Conservation (phyloP, 2,113 vertebrate genomes). For the Leucoraja erinaceus region DNA sequence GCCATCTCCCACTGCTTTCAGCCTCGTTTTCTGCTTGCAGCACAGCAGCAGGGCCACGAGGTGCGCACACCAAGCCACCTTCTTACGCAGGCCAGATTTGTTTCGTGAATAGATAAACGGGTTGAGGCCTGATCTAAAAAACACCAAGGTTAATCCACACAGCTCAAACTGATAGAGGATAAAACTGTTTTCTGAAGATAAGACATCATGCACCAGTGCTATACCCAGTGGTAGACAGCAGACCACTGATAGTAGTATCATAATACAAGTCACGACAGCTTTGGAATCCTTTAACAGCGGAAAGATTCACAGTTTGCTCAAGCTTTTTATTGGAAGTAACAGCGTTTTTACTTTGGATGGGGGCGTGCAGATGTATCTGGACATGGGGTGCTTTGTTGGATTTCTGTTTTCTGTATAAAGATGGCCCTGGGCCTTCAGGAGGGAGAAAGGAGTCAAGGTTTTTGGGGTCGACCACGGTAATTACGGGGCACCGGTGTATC, state of each 20-base stretch:
- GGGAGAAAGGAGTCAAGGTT: slow-evolving; percentile 61
- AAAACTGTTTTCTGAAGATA: neutral
- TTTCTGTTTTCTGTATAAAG: slow-evolving; percentile 80
- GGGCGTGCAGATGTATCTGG: slow-evolving; percentile 62
- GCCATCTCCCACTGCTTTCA: slow-evolving; percentile 35
- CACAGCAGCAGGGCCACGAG: slow-evolving; percentile 20
- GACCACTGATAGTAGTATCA: slow-evolving; percentile 33
- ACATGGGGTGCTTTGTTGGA: slow-evolving; percentile 71
- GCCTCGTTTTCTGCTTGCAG: slow-evolving; percentile 34
- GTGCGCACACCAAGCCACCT: slow-evolving; percentile 23
- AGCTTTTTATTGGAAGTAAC: neutral
- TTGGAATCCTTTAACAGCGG: slow-evolving; percentile 37
- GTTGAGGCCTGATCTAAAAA: slow-evolving; percentile 38
- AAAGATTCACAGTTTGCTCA: slow-evolving; percentile 21
- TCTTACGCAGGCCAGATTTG: slow-evolving; percentile 38
- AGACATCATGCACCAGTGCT: slow-evolving; percentile 17
- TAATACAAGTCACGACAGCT: slow-evolving; percentile 34
- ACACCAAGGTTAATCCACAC: slow-evolving; percentile 21
- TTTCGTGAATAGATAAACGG: slow-evolving; percentile 38
- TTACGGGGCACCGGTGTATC: slow-evolving; percentile 67
- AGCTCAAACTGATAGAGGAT: slow-evolving; percentile 20
- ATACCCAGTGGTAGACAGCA: slow-evolving; percentile 32
- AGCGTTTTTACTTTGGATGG: slow-evolving; percentile 41
- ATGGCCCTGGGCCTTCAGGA: slow-evolving; percentile 60
- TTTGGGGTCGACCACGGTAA: slow-evolving; percentile 63